A percentile compares a stretch with the other conserved stretches of the same genome.
Conservation (phyloP, 2,888 invertebrate genomes). For the Oegoconia quadripuncta region DNA sequence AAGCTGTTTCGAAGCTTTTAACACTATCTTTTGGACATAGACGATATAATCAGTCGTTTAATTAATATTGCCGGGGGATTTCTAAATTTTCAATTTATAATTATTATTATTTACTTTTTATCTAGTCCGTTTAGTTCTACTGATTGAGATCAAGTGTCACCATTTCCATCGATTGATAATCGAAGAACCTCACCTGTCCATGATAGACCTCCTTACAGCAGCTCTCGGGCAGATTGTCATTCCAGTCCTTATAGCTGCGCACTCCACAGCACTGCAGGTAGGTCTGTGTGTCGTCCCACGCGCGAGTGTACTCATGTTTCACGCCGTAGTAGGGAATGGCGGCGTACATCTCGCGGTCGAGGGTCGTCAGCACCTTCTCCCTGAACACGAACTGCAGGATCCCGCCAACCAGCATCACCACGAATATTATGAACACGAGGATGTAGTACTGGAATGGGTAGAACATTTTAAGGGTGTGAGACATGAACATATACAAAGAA, state of each 20-base stretch:
- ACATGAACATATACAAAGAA: not conserved
- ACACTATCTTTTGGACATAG: too few species aligned
- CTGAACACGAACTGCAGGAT: conserved; percentile 94
- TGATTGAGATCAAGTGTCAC: too few species aligned
- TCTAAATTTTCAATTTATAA: too few species aligned
- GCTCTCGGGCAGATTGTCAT: conserved; percentile 84
- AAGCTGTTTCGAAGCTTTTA: too few species aligned
- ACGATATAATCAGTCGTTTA: too few species aligned
- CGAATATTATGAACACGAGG: conserved; percentile 91
- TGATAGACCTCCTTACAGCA: conserved; percentile 85
- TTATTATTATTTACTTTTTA: too few species aligned
- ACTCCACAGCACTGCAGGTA: conserved; percentile 93
- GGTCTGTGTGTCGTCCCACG: conserved; percentile 94
- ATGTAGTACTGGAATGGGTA: conserved; percentile 91
- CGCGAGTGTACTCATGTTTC: conserved; percentile 83
- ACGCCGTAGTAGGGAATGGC: conserved; percentile 87
- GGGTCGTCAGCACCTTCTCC: conserved; percentile 86
- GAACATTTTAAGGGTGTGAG: not conserved
- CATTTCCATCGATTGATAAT: too few species aligned
- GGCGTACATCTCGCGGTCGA: conserved; percentile 88
- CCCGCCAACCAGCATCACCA: conserved; percentile 93
- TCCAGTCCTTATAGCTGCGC: conserved; percentile 87
- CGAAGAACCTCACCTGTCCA: conserved; percentile 71
- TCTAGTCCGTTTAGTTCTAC: too few species aligned
- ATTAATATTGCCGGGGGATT: too few species aligned